Conservation (phyloP, 2,113 vertebrate species). For the Syngnathus scovelli region DNA sequence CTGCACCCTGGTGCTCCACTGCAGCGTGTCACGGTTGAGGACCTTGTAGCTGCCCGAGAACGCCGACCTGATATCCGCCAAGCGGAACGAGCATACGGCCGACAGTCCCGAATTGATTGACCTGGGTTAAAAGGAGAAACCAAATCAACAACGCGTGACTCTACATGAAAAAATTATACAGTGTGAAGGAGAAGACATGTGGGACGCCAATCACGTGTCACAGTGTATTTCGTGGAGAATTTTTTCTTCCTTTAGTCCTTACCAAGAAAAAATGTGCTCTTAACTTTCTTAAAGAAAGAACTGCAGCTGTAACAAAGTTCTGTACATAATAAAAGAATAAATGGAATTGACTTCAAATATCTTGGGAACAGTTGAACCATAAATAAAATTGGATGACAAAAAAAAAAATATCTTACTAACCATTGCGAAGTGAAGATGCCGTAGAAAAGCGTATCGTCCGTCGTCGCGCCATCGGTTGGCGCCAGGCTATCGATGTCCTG, state of each 20-base stretch:
- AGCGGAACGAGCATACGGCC: constrained; percentile 66
- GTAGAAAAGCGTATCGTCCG: constrained; percentile 67
- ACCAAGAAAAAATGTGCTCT: neutral
- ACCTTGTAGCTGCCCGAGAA: constrained; percentile 72
- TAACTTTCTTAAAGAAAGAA: neutral
- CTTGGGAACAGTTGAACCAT: too few relatives aligned
- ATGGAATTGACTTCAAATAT: too few relatives aligned
- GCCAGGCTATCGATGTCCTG: constrained; percentile 66
- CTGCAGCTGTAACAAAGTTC: neutral
- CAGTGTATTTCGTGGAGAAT: neutral
- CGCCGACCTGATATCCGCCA: constrained; percentile 59
- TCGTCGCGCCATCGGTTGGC: constrained; percentile 55
- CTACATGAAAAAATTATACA: neutral
- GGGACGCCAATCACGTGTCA: neutral
- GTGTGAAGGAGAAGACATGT: neutral
- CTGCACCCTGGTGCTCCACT: constrained; percentile 66
- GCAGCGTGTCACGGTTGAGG: constrained; percentile 68
- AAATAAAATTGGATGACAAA: neutral
- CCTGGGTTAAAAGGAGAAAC: constrained; percentile 43
- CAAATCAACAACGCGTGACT: neutral
- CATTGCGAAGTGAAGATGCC: constrained; percentile 75
- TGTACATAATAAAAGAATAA: neutral
- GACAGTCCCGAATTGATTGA: constrained; percentile 62
- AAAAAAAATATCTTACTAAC: constrained; percentile 39
- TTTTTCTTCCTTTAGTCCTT: neutral